A percentile compares a stretch with the other conserved stretches of the same genome.
These are phyloP conservation scores for Equus quagga DNA, from an alignment of 2,113 vertebrate genomes.

Conservation along the genomic window DNA sequence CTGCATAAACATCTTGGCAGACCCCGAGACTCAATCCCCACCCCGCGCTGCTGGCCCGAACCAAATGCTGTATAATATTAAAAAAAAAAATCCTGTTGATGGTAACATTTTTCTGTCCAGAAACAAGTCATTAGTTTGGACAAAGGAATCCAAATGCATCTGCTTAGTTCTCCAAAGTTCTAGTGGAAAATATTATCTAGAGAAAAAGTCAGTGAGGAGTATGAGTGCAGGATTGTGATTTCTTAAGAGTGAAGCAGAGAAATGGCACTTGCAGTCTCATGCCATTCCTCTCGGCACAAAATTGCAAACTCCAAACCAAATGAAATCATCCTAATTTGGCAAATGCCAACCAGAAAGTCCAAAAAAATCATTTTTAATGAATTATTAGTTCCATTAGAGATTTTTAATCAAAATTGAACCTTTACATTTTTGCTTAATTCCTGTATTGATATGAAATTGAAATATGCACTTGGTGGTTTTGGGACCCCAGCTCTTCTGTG, in stretches of 20 bases:
- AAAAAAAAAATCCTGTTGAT: conserved; percentile 78
- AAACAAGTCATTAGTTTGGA: conserved; percentile 88
- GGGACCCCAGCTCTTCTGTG: background rate
- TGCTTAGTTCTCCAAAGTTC: conserved; percentile 78
- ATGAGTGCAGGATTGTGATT: conserved; percentile 51
- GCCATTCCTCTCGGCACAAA: conserved; percentile 25
- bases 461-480: background rate
- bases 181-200: conserved; percentile 66
- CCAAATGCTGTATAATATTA: conserved; percentile 82
- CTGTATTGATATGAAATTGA: background rate
- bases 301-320: background rate
- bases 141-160: conserved; percentile 82
- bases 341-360: background rate
- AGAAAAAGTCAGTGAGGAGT: conserved; percentile 66
- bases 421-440: background rate
- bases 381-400: background rate
- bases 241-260: conserved; percentile 72
- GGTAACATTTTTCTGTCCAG: conserved; percentile 85
- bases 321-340: background rate
- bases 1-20: conserved; percentile 88
- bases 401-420: background rate
- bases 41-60: conserved; percentile 84
- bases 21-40: conserved; percentile 77
- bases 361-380: background rate
- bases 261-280: conserved; percentile 61